These are phyloP conservation scores for Ondatra zibethicus DNA, from an alignment of 2,113 vertebrate genomes.

Conservation along the genomic window DNA sequence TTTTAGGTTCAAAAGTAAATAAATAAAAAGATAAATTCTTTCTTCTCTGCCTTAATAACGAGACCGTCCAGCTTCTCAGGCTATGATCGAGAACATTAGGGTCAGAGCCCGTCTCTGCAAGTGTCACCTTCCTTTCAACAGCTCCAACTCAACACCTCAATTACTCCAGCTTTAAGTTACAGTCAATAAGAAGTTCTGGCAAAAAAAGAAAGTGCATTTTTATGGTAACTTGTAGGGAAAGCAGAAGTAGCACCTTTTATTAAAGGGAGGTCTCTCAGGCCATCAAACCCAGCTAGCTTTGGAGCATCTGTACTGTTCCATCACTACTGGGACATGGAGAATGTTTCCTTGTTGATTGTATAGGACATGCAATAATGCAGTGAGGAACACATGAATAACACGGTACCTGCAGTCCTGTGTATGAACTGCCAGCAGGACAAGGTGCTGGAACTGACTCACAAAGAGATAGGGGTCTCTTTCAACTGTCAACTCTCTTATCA, in stretches of 20 bases:
- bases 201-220: slow-evolving; percentile 32
- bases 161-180: slow-evolving; percentile 56
- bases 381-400: not conserved
- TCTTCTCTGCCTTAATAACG: not conserved
- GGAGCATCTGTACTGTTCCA: not conserved
- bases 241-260: not conserved
- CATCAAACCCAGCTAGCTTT: not conserved
- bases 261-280: not conserved
- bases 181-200: slow-evolving; percentile 33
- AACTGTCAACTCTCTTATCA: not conserved
- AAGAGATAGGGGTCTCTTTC: not conserved
- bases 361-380: not conserved
- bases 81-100: not conserved
- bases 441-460: too few relatives aligned
- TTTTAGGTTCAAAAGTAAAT: not conserved
- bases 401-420: not conserved
- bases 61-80: not conserved
- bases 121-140: not conserved
- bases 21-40: not conserved
- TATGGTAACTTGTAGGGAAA: slow-evolving; percentile 18
- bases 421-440: not conserved
- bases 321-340: too few relatives aligned
- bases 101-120: not conserved
- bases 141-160: slow-evolving; percentile 30
- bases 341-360: not conserved